Conservation (phyloP, 1,140 invertebrate genomes). For the Diabrotica virgifera region DNA sequence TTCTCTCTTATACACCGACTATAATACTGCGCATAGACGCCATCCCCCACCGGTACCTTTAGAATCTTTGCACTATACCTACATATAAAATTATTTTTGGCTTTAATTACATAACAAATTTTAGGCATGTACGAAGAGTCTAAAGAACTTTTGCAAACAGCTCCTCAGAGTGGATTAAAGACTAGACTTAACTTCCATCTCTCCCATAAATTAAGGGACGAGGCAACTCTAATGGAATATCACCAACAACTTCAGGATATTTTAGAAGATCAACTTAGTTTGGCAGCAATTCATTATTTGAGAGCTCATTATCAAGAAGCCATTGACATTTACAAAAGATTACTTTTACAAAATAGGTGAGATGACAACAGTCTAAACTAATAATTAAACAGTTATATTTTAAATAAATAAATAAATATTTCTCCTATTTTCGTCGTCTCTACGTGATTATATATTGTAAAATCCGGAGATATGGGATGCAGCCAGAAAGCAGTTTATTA, state of each 20-base stretch:
- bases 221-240: conserved; percentile 75
- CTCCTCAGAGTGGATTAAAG: conserved; percentile 63
- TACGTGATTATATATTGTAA: too few relatives aligned
- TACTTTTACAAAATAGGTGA: conserved; percentile 87
- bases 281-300: conserved; percentile 96
- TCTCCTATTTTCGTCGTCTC: too few relatives aligned
- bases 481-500: too few relatives aligned
- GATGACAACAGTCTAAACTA: too few relatives aligned
- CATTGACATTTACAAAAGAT: conserved; percentile 97
- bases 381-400: too few relatives aligned
- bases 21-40: too few relatives aligned
- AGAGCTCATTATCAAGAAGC: conserved; percentile 96
- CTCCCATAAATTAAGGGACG: conserved; percentile 88
- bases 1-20: too few relatives aligned
- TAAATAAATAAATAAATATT: too few relatives aligned
- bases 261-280: conserved; percentile 90
- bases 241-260: conserved; percentile 84
- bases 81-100: too few relatives aligned
- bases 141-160: conserved; percentile 59
- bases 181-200: conserved; percentile 88
- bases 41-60: too few relatives aligned
- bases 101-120: background rate
- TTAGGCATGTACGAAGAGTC: conserved; percentile 65
- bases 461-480: too few relatives aligned
- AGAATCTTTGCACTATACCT: too few relatives aligned